Conservation (phyloP, 2,797 vertebrate species). For the Alca torda region DNA sequence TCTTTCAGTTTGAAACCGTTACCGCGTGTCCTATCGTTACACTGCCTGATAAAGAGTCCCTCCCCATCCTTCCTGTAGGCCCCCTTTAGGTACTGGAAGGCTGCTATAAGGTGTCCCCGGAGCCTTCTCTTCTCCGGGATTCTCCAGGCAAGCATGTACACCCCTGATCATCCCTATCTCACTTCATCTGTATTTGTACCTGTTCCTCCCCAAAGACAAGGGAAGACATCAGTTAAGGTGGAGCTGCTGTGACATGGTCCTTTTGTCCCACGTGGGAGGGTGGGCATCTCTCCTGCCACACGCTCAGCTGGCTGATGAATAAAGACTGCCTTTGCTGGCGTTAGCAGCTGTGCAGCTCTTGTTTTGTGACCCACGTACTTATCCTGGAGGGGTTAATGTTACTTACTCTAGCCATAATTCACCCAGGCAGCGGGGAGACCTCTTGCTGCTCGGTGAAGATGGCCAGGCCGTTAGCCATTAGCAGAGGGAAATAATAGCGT, state of each 20-base stretch:
- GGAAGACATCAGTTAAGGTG: not conserved
- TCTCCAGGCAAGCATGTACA: not conserved
- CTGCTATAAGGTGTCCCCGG: no score
- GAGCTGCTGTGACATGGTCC: not conserved
- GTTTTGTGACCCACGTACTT: slow-evolving; percentile 52
- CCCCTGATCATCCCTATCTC: not conserved
- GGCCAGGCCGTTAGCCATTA: slow-evolving; percentile 50
- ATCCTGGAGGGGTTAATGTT: slow-evolving; percentile 67
- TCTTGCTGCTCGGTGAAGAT: slow-evolving; percentile 60
- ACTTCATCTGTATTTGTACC: not conserved
- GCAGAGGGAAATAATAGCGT: slow-evolving; percentile 31
- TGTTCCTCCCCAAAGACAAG: not conserved
- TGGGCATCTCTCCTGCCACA: slow-evolving; percentile 26
- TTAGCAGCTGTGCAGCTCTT: slow-evolving; percentile 63
- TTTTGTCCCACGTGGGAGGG: slow-evolving; percentile 12
- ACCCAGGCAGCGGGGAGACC: slow-evolving; percentile 64
- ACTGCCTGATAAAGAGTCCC: no score
- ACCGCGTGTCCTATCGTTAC: no score
- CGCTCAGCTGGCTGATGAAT: slow-evolving; percentile 57
- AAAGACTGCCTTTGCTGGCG: slow-evolving; percentile 42
- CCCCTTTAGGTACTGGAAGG: no score
- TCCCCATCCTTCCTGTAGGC: no score
- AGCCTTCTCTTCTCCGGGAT: no score
- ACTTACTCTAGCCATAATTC: slow-evolving; percentile 68
- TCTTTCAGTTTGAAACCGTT: no score